A percentile compares a stretch with the other conserved stretches of the same genome.
These are phyloP conservation scores for Halcyon badia DNA, from an alignment of 2,797 vertebrate species.

Conservation along the genomic window DNA sequence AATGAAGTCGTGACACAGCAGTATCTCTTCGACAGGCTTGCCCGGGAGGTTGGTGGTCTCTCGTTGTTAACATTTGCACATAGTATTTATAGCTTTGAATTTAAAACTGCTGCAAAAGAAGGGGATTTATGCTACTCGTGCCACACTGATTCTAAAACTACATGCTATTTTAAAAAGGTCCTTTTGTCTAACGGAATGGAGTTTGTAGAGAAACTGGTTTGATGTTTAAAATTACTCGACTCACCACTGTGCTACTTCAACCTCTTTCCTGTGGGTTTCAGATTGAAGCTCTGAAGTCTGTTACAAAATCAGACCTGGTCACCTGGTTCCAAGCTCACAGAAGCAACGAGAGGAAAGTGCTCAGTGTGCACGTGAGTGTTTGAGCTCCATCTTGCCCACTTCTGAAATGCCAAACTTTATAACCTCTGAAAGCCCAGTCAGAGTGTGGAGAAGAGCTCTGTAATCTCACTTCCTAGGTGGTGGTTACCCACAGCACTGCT, in stretches of 20 bases:
- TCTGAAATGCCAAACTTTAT: neutral
- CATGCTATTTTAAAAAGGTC: neutral
- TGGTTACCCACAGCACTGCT: neutral
- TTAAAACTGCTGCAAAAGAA: too few relatives aligned
- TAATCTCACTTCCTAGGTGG: rapidly evolving
- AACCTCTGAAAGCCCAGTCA: neutral
- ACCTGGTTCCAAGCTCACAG: conserved; percentile 90
- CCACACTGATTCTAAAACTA: neutral
- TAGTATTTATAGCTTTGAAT: too few relatives aligned
- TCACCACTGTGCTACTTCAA: neutral
- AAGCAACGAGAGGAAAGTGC: conserved; percentile 82
- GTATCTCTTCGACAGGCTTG: conserved; percentile 91
- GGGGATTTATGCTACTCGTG: neutral
- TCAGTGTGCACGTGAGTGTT: conserved; percentile 91
- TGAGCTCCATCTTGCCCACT: rapidly evolving
- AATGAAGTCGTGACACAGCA: conserved; percentile 93
- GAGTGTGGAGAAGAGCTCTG: rapidly evolving
- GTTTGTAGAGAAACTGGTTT: neutral
- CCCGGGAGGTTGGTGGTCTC: conserved; percentile 85
- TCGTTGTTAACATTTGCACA: rapidly evolving
- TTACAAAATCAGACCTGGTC: conserved; percentile 87
- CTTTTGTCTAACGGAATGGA: neutral
- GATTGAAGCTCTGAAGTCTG: conserved; percentile 92
- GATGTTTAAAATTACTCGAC: neutral
- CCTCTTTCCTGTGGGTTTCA: conserved; percentile 62